Conservation (phyloP, 2,888 invertebrate species). For the Lasioglossum marginatum region DNA sequence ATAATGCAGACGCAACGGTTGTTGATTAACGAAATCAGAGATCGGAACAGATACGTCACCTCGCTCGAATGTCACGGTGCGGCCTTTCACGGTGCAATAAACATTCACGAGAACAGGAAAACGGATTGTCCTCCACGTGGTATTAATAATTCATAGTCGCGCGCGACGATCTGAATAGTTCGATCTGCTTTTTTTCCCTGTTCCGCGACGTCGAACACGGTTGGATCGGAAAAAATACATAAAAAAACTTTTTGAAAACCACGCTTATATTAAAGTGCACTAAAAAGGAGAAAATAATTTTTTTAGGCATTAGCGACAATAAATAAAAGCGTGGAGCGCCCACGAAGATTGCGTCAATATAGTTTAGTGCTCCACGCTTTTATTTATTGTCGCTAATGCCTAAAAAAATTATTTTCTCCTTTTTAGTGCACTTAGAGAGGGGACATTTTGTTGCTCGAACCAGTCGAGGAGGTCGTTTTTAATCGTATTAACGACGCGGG, state of each 20-base stretch:
- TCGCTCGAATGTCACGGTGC: slow-evolving; percentile 48
- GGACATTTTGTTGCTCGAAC: background rate
- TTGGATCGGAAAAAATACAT: too few relatives aligned
- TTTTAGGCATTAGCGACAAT: too few relatives aligned
- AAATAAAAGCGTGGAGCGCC: too few relatives aligned
- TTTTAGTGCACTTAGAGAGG: too few relatives aligned
- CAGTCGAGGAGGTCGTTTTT: too few relatives aligned
- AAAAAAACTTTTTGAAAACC: too few relatives aligned
- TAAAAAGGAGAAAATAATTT: too few relatives aligned
- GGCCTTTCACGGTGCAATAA: slow-evolving; percentile 47
- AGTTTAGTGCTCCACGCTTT: too few relatives aligned
- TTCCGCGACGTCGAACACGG: slow-evolving; percentile 8
- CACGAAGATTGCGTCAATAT: too few relatives aligned
- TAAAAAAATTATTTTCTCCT: too few relatives aligned
- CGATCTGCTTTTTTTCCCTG: background rate
- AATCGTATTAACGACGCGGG: background rate
- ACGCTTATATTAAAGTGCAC: too few relatives aligned
- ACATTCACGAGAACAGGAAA: slow-evolving; percentile 33
- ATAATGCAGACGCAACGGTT: slow-evolving; percentile 15
- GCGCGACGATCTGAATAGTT: background rate
- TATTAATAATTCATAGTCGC: slow-evolving; percentile 50
- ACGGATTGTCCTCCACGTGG: slow-evolving; percentile 2
- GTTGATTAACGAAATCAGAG: slow-evolving; percentile 53
- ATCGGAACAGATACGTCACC: slow-evolving; percentile 40
- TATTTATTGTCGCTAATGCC: too few relatives aligned